Conservation (phyloP, 1,140 invertebrate species). For the Sycobia sp. region DNA sequence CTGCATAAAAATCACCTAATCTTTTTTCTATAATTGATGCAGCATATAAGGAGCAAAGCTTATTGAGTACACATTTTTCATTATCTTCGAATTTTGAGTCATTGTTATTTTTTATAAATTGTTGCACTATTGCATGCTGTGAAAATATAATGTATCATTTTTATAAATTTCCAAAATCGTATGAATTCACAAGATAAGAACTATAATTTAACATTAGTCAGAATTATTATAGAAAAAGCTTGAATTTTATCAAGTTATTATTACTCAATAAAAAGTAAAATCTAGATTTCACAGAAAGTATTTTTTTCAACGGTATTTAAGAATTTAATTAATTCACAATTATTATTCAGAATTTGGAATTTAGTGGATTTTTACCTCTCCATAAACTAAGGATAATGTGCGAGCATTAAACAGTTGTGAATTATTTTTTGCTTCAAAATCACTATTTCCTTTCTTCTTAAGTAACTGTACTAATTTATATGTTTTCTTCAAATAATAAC, state of each 20-base stretch:
- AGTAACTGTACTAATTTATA: slow-evolving; percentile 67
- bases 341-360: neutral
- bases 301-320: too few species aligned
- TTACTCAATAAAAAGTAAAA: too few species aligned
- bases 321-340: neutral
- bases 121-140: slow-evolving; percentile 69
- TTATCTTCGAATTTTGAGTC: slow-evolving; percentile 56
- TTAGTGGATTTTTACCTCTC: slow-evolving; percentile 63
- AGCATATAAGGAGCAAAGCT: slow-evolving; percentile 74
- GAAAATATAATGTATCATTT: slow-evolving; percentile 1
- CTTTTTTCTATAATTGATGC: slow-evolving; percentile 76
- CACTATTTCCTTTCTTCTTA: slow-evolving; percentile 64
- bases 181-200: too few species aligned
- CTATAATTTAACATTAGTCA: too few species aligned
- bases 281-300: too few species aligned
- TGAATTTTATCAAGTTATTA: neutral
- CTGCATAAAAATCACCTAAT: slow-evolving; percentile 77
- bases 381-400: slow-evolving; percentile 77
- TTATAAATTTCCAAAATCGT: too few species aligned
- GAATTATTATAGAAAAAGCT: too few species aligned
- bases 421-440: slow-evolving; percentile 78
- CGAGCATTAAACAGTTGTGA: slow-evolving; percentile 82
- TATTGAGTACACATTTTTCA: slow-evolving; percentile 65
- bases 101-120: slow-evolving; percentile 65
- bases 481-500: slow-evolving; percentile 76